These are phyloP conservation scores for Sinocyclocheilus maitianheensis DNA, from an alignment of 2,113 vertebrate species.

Conservation along the genomic window DNA sequence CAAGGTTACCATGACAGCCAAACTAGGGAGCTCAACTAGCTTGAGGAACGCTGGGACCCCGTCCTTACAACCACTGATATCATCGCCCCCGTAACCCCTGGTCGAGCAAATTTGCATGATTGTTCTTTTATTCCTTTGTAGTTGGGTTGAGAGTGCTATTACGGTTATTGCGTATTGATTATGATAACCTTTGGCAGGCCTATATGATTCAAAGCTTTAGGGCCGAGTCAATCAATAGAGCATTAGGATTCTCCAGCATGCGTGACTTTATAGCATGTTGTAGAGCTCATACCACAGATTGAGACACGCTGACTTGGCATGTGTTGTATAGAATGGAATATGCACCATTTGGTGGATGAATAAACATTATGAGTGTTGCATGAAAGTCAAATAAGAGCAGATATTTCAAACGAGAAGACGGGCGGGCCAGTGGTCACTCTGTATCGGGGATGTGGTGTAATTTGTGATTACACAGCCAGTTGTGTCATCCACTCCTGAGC, in stretches of 20 bases:
- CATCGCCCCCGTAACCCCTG: not conserved
- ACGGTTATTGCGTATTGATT: conserved; percentile 58
- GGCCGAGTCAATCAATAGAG: conserved; percentile 43
- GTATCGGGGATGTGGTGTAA: conserved; percentile 8
- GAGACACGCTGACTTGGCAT: conserved; percentile 31
- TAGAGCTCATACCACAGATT: conserved; percentile 28
- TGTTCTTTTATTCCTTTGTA: conserved; percentile 36
- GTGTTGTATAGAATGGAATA: not conserved
- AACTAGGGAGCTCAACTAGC: conserved; percentile 20
- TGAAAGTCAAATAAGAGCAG: not conserved
- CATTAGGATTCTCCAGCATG: conserved; percentile 53
- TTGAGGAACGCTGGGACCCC: not conserved
- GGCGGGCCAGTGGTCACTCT: not conserved
- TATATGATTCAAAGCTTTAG: conserved; percentile 35
- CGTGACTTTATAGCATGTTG: conserved; percentile 28
- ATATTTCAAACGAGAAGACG: not conserved
- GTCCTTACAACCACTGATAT: not conserved
- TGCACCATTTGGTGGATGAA: conserved; percentile 4
- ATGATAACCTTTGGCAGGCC: conserved; percentile 49
- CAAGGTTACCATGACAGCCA: conserved; percentile 31
- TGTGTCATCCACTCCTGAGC: conserved; percentile 44
- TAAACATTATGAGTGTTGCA: not conserved
- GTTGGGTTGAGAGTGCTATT: conserved; percentile 28
- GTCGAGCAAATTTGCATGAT: conserved; percentile 43
- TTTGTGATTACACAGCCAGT: conserved; percentile 49